A percentile compares a stretch with the other conserved stretches of the same genome.
Conservation (phyloP, 2,888 invertebrate species). For the Hoplodrina ambigua region DNA sequence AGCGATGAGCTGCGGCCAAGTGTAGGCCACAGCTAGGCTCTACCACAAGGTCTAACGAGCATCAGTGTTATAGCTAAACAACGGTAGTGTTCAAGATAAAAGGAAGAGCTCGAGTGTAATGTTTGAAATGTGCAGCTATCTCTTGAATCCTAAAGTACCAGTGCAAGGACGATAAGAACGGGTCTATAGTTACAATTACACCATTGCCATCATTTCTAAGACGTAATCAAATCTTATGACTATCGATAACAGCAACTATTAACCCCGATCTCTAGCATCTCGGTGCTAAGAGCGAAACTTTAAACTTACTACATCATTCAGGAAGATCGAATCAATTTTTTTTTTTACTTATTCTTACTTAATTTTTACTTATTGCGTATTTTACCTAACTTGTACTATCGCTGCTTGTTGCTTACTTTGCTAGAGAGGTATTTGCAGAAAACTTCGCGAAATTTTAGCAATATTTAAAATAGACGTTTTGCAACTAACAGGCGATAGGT, state of each 20-base stretch:
- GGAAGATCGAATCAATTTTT: conserved; percentile 23
- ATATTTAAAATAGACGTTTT: neutral
- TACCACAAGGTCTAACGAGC: no score
- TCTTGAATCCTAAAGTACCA: neutral
- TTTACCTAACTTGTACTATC: conserved; percentile 13
- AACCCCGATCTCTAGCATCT: neutral
- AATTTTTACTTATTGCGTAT: neutral
- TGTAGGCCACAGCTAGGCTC: neutral
- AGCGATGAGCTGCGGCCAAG: neutral
- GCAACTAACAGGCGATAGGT: neutral
- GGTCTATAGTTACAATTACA: conserved; percentile 1
- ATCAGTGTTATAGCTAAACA: no score
- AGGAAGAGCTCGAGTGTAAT: neutral
- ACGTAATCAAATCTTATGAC: neutral
- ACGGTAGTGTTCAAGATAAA: no score
- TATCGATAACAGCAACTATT: conserved; percentile 2
- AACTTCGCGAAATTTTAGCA: neutral
- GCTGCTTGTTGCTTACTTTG: conserved; percentile 3
- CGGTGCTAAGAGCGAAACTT: conserved; percentile 2
- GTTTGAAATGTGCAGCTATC: neutral
- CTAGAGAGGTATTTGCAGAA: neutral
- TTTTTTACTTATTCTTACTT: neutral
- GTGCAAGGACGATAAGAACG: neutral
- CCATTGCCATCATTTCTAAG: neutral
- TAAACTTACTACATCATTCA: conserved; percentile 13